A percentile compares a stretch with the other conserved stretches of the same genome.
These are phyloP conservation scores for Ctenopoma kingsleyae DNA, from an alignment of 2,797 vertebrate genomes.

Conservation along the genomic window DNA sequence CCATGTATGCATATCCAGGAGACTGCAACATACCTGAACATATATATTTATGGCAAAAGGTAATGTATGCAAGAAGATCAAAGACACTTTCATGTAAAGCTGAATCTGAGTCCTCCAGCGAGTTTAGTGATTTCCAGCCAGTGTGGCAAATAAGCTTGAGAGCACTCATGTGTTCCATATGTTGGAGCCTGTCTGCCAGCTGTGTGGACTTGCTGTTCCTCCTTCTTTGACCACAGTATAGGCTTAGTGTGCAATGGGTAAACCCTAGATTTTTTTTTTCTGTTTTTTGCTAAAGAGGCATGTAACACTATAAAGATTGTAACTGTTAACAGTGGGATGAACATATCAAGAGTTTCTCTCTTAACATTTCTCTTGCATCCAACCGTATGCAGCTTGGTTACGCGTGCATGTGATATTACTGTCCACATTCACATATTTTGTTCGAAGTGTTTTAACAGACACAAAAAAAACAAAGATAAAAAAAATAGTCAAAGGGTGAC, in stretches of 20 bases:
- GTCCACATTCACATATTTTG: too few species aligned
- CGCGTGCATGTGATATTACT: not conserved
- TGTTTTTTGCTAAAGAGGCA: conserved; percentile 9
- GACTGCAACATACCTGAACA: not conserved
- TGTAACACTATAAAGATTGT: not conserved
- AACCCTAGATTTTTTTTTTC: not conserved
- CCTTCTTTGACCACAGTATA: too few species aligned
- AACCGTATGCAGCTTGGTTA: not conserved
- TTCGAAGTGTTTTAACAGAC: too few species aligned
- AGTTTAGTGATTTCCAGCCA: conserved; percentile 3
- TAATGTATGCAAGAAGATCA: not conserved
- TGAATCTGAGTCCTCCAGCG: not conserved
- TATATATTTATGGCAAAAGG: too few species aligned
- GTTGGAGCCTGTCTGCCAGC: conserved; percentile 5
- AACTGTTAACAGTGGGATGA: not conserved
- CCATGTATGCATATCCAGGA: not conserved
- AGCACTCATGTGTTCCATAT: conserved; percentile 16
- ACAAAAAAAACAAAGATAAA: too few species aligned
- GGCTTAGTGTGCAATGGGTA: too few species aligned
- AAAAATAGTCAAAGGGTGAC: too few species aligned
- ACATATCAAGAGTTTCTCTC: not conserved
- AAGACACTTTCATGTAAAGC: conserved; percentile 9
- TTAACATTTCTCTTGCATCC: not conserved
- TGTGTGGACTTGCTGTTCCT: not conserved
- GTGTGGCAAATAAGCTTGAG: conserved; percentile 13